phyloP scores from a whole-genome alignment of 2,888 invertebrate genomes.

The Drosophila borealis region DNA sequence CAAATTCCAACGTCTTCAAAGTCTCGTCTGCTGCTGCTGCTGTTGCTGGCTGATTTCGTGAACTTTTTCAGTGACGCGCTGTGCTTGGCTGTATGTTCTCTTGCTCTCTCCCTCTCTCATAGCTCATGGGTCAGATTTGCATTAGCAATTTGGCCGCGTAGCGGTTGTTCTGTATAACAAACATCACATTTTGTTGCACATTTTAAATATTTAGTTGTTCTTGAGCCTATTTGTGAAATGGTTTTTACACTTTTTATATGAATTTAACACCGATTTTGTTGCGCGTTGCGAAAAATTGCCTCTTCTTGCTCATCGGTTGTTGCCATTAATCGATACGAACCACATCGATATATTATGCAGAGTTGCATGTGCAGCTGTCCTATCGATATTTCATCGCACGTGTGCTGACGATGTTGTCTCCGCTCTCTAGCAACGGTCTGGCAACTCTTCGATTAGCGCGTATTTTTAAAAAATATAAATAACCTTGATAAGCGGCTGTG shows the following conservation, averaged over 20 bases:
- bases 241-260: conserved; percentile 56
- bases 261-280: conserved; percentile 64
- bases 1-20: conserved; percentile 81
- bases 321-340: conserved; percentile 41
- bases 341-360: conserved; percentile 22
- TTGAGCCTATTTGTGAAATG: conserved; percentile 26
- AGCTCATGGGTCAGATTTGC: conserved; percentile 60
- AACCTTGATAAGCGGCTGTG: background rate
- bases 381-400: conserved; percentile 10
- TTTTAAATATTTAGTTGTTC: conserved; percentile 33
- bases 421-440: background rate
- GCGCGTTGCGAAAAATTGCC: conserved; percentile 75
- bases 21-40: conserved; percentile 53
- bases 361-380: conserved; percentile 1
- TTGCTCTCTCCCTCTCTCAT: conserved; percentile 41
- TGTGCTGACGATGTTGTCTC: conserved; percentile 1
- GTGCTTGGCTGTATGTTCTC: conserved; percentile 50
- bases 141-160: conserved; percentile 55
- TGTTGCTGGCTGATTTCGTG: conserved; percentile 51
- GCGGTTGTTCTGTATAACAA: conserved; percentile 47
- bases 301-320: conserved; percentile 59
- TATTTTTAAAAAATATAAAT: background rate
- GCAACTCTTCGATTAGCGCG: background rate
- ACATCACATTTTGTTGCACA: conserved; percentile 67
- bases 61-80: conserved; percentile 68